Evolutionary conservation across 2,113 vertebrate species (phyloP).

Genomic region (Xenopus laevis): DNA sequence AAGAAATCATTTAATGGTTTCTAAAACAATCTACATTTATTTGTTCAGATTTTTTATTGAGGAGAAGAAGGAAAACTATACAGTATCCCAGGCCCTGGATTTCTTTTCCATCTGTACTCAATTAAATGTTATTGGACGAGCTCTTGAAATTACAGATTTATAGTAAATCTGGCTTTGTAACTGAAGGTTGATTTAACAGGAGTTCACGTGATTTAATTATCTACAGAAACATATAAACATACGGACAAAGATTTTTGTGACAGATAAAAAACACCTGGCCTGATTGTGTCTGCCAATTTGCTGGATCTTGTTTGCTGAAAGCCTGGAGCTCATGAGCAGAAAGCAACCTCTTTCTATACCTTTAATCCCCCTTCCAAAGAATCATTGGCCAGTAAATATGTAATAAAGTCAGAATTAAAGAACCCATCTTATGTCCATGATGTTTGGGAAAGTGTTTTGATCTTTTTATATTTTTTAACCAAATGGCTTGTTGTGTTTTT

Average conservation of each 20-base stretch:
- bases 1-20: slow-evolving; percentile 35
- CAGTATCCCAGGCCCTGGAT: slow-evolving; percentile 4
- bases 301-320: too few species aligned
- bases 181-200: slow-evolving; percentile 3
- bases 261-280: neutral
- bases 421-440: too few species aligned
- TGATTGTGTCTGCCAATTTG: too few species aligned
- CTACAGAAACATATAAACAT: slow-evolving; percentile 1
- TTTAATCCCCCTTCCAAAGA: too few species aligned
- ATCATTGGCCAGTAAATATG: too few species aligned
- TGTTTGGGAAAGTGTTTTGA: too few species aligned
- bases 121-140: slow-evolving; percentile 6
- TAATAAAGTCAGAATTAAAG: too few species aligned
- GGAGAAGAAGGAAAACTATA: neutral
- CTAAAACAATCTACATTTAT: slow-evolving; percentile 30
- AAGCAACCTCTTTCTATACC: too few species aligned
- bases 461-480: too few species aligned
- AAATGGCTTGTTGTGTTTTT: too few species aligned
- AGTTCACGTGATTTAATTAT: slow-evolving; percentile 2
- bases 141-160: neutral
- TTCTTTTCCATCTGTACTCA: slow-evolving; percentile 23
- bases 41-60: slow-evolving; percentile 18
- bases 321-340: too few species aligned
- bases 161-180: neutral
- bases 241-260: neutral